Conservation (phyloP, 2,797 vertebrate species). For the Falco columbarius region DNA sequence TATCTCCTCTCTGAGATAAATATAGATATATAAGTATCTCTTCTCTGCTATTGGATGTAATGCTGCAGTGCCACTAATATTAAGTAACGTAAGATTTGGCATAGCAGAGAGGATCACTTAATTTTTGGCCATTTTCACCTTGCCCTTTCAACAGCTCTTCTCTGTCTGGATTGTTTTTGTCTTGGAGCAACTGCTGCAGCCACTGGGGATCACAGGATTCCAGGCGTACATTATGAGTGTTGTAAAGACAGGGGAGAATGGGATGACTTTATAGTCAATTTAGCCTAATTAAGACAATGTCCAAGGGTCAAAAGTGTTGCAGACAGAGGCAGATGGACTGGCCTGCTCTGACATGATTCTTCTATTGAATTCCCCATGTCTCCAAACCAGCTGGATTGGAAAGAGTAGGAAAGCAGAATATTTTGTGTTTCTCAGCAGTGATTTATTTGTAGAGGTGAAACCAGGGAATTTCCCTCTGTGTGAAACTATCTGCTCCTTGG, state of each 20-base stretch:
- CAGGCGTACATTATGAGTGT: not conserved
- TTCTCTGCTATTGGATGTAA: not conserved
- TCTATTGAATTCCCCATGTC: not conserved
- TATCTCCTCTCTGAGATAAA: not conserved
- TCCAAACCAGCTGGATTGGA: slow-evolving; percentile 52
- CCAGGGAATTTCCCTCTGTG: slow-evolving; percentile 38
- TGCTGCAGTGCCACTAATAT: not conserved
- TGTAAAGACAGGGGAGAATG: not conserved
- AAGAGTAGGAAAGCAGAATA: not conserved
- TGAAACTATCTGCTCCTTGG: slow-evolving; percentile 48
- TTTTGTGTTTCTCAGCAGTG: slow-evolving; percentile 19
- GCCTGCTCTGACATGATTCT: slow-evolving; percentile 17
- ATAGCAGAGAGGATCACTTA: not conserved
- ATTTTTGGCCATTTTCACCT: not conserved
- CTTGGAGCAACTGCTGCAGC: not conserved
- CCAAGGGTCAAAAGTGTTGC: not conserved
- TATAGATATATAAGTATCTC: rapidly evolving
- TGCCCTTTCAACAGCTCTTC: not conserved
- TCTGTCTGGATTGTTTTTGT: not conserved
- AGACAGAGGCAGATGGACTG: slow-evolving; percentile 30
- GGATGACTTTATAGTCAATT: not conserved
- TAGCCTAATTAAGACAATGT: not conserved
- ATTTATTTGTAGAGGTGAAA: slow-evolving; percentile 64
- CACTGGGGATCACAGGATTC: not conserved
- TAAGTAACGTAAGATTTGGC: not conserved